Evolutionary conservation across 2,888 invertebrate species (phyloP).

Genomic region (Fragum fragum): DNA sequence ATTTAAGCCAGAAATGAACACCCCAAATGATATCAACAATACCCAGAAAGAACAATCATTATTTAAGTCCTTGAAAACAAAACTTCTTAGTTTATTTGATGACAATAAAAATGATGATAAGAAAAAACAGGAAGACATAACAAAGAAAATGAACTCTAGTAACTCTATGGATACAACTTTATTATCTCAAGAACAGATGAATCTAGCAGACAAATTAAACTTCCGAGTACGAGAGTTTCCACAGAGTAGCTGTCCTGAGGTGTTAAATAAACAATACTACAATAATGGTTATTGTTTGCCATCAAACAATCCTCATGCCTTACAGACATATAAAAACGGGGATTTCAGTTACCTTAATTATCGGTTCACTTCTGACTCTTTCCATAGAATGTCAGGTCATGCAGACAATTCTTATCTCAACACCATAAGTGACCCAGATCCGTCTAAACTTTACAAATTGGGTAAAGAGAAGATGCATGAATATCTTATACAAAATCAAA

Average conservation of each 20-base stretch:
- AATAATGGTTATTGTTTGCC: not conserved
- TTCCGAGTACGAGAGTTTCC: slow-evolving; percentile 79
- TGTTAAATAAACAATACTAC: not conserved
- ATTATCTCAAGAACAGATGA: slow-evolving; percentile 48
- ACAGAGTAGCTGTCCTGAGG: slow-evolving; percentile 72
- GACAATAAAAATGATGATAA: slow-evolving; percentile 33
- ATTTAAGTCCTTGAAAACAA: slow-evolving; percentile 67
- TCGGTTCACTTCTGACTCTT: not conserved
- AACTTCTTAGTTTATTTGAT: slow-evolving; percentile 67
- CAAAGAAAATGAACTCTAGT: not conserved
- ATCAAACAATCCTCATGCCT: not conserved
- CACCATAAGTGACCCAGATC: not conserved
- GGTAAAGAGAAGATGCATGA: slow-evolving; percentile 21
- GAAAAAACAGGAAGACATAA: not conserved
- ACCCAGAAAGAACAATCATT: slow-evolving; percentile 51
- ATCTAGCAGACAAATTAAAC: slow-evolving; percentile 51
- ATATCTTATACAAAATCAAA: slow-evolving; percentile 4
- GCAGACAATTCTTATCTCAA: not conserved
- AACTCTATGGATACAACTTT: not conserved
- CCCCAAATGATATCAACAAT: not conserved
- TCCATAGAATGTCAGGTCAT: not conserved
- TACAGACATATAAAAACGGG: not conserved
- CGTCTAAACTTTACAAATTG: slow-evolving; percentile 9
- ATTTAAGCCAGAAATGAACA: slow-evolving; percentile 48
- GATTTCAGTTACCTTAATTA: not conserved